Base-by-base conservation (phyloP, 2,888 invertebrate species). In the Schrankia costaestrigalis region DNA sequence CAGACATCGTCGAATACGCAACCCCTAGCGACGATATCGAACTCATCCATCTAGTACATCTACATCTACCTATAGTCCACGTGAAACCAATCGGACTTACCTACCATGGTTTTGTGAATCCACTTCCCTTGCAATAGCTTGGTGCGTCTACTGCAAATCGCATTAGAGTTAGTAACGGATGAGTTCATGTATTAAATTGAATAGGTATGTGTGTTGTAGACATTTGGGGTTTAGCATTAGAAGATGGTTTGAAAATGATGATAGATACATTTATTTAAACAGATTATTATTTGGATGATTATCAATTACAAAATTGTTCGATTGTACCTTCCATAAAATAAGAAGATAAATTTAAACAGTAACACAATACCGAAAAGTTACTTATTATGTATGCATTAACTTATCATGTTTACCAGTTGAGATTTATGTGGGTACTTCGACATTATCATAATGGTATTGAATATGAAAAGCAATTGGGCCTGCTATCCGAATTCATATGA, bases 51-150 rank as follows among this genome's bases (percentile, higher is more conserved):
- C 60, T 73, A 17, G 18, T 24, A 17, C 18, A 21, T 15, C 24
- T 12, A n/a, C 11, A 19, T 6, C 26, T 29, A 25, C 55, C 63
- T 65, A 26, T 10, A 23, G 10, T 3, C 23, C 23, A 18, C 15
- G 74, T 73, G 69, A 66, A 71, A 72, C 61, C 60, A 69, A 70
- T 71, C 66, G 63, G 72, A 72, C 63, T 64, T 55, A 54, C n/a
- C 50, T 19, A 36, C 47, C 37, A n/a, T n/a, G n/a, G 48, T 48
- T 59, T 65, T 69, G 65, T 68, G 70, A 69, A 67, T 65, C 46
- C 69, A 73, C 68, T 61, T 66, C 63, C 44, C 55, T 68, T 59
- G 52, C 56, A 63, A 7, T 69, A 70, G 59, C 61, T 64, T 65
- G 61, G 68, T 70, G 57, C 63, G 56, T 60, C 64, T 68, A 59